Evolutionary conservation across 2,113 vertebrate genomes (phyloP).

Genomic region (Megaptera novaeangliae): DNA sequence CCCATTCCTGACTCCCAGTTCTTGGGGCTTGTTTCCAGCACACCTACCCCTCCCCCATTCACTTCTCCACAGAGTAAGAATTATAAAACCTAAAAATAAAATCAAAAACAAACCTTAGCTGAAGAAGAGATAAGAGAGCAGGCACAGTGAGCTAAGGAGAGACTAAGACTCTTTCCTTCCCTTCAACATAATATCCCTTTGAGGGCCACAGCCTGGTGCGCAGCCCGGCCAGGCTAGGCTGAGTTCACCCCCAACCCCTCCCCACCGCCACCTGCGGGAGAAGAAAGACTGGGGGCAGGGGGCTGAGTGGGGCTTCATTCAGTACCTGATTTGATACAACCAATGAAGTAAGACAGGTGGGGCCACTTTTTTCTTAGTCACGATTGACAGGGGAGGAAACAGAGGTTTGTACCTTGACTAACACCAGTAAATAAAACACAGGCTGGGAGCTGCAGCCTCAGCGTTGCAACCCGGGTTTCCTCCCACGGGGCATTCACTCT

Average conservation of each 20-base stretch:
- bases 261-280: background rate
- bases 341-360: background rate
- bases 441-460: background rate
- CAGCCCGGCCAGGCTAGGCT: background rate
- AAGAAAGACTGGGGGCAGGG: background rate
- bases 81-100: background rate
- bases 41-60: background rate
- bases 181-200: background rate
- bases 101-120: background rate
- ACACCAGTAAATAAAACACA: background rate
- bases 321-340: background rate
- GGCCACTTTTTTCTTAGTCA: background rate
- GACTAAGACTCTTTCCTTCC: background rate
- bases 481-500: no score
- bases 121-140: background rate
- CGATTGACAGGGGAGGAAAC: background rate
- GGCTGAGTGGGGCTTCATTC: background rate
- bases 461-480: background rate
- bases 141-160: background rate
- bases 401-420: background rate
- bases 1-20: background rate
- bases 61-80: background rate
- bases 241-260: background rate
- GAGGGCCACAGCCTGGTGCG: background rate
- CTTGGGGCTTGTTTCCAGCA: background rate